Percentiles rank a stretch among this genome's conserved stretches.
phyloP scores from a whole-genome alignment of 2,113 vertebrate genomes.

The Takifugu bimaculatus region DNA sequence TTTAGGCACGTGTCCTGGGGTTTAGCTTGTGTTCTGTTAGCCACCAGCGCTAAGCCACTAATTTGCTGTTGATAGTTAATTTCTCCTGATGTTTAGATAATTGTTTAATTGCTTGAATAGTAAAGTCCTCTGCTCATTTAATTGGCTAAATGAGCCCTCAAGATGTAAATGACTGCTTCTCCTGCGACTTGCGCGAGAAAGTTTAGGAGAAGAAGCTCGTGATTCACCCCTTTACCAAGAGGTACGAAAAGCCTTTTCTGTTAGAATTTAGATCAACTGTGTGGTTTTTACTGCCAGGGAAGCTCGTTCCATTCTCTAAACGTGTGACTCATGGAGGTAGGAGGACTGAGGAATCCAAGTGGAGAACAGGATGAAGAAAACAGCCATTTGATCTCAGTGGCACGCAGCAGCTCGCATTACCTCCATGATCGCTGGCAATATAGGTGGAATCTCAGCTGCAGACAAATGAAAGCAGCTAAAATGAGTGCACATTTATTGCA shows the following conservation, averaged over 20 bases:
- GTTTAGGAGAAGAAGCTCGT: too few species aligned
- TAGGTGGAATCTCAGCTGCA: constrained; percentile 25
- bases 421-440: constrained; percentile 32
- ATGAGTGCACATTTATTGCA: constrained; percentile 3
- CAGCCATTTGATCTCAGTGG: constrained; percentile 30
- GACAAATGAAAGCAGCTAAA: constrained; percentile 11
- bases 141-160: too few species aligned
- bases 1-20: too few species aligned
- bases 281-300: neutral
- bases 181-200: too few species aligned
- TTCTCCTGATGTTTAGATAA: too few species aligned
- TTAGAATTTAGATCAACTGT: neutral
- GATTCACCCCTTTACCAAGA: neutral
- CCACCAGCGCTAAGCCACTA: too few species aligned
- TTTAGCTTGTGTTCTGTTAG: too few species aligned
- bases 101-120: too few species aligned
- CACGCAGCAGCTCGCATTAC: constrained; percentile 24
- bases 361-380: constrained; percentile 41
- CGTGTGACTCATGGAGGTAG: constrained; percentile 30
- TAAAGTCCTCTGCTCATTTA: too few species aligned
- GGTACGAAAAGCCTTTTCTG: neutral
- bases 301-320: constrained; percentile 4
- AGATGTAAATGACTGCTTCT: too few species aligned
- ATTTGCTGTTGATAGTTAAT: too few species aligned
- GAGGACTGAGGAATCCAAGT: constrained; percentile 31